Percentiles rank a stretch among this genome's conserved stretches.
These are phyloP conservation scores for Platygyra sinensis DNA, from an alignment of 64 coral and sea anemone species.

Conservation along the genomic window DNA sequence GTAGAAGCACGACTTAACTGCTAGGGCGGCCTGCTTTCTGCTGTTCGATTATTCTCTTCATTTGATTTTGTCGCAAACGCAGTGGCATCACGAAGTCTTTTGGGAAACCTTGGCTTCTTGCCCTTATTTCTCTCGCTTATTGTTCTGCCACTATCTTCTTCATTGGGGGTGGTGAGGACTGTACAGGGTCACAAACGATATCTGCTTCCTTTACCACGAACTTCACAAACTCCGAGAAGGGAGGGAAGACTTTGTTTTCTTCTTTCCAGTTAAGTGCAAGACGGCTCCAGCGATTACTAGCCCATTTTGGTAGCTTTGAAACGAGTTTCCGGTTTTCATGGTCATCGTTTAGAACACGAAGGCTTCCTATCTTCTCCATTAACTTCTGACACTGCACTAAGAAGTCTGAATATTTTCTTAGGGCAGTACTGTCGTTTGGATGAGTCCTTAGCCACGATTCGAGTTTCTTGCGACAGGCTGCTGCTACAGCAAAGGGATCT, in stretches of 20 bases:
- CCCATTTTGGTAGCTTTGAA: too few relatives aligned
- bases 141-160: slow-evolving; percentile 7
- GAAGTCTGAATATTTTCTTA: too few relatives aligned
- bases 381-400: too few relatives aligned
- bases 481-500: too few relatives aligned
- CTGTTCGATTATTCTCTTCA: background rate
- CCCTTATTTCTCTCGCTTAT: background rate
- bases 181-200: slow-evolving; percentile 60
- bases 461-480: too few relatives aligned
- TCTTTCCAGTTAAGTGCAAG: slow-evolving; percentile 35
- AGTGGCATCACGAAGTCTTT: background rate
- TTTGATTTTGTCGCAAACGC: slow-evolving; percentile 12
- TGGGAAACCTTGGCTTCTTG: background rate
- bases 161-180: slow-evolving; percentile 1
- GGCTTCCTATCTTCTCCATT: too few relatives aligned
- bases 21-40: background rate
- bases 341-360: too few relatives aligned
- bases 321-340: too few relatives aligned
- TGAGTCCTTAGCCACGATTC: too few relatives aligned
- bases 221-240: slow-evolving; percentile 54
- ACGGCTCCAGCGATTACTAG: too few relatives aligned
- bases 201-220: slow-evolving; percentile 39
- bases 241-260: slow-evolving; percentile 45
- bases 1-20: too few relatives aligned
- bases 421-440: too few relatives aligned